phyloP scores from a whole-genome alignment of 1,140 invertebrate genomes.

The Caenorhabditis elegans region WBcel235 BX284602.5:7019501-7020000 shows the following conservation, averaged over 20 bases:
- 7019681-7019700: conserved; percentile 87
- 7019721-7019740: conserved; percentile 57
- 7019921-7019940: too few species aligned
- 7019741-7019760: conserved; percentile 76
- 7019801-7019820: conserved; percentile 86
- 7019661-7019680: conserved; percentile 91
- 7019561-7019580: conserved; percentile 47
- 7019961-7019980: too few species aligned
- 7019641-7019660: conserved; percentile 77
- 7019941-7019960: too few species aligned
- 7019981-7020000: too few species aligned
- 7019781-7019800: conserved; percentile 87
- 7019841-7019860: too few species aligned
- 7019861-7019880: neutral
- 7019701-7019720: conserved; percentile 66
- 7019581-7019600: conserved; percentile 39
- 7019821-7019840: neutral
- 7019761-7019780: conserved; percentile 80
- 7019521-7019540: conserved; percentile 91
- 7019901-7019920: too few species aligned
- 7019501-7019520: conserved; percentile 74
- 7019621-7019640: conserved; percentile 20
- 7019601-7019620: neutral
- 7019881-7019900: too few species aligned
- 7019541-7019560: conserved; percentile 68